Evolutionary conservation across 2,888 invertebrate species (phyloP).

Genomic region (Vannuccia rotundouncinata): DNA sequence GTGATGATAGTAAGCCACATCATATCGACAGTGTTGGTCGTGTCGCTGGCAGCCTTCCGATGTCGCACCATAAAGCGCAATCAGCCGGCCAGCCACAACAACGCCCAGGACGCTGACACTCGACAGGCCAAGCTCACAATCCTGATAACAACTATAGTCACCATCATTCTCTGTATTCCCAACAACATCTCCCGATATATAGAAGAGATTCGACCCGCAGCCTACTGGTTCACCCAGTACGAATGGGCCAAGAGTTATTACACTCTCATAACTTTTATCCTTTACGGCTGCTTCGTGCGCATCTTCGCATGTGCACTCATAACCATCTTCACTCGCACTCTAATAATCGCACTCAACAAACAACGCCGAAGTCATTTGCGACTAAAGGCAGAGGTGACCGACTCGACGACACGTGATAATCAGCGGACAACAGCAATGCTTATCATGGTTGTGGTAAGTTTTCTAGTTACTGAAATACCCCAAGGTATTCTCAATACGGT

Average conservation of each 20-base stretch:
- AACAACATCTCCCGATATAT: neutral
- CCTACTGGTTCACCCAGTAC: constrained; percentile 13
- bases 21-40: constrained; percentile 23
- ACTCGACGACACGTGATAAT: neutral
- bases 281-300: constrained; percentile 33
- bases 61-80: neutral
- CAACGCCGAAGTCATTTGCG: constrained; percentile 17
- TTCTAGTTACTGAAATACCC: constrained; percentile 37
- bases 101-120: neutral
- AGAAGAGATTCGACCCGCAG: neutral
- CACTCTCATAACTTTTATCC: constrained; percentile 19
- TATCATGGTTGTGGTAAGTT: constrained; percentile 35
- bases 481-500: constrained; percentile 34
- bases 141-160: neutral
- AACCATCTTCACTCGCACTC: constrained; percentile 16
- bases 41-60: constrained; percentile 33
- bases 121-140: constrained; percentile 1
- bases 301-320: constrained; percentile 29
- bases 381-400: constrained; percentile 1
- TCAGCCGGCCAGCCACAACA: neutral
- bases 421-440: constrained; percentile 35
- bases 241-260: neutral
- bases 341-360: constrained; percentile 30
- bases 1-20: constrained; percentile 28
- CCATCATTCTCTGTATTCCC: neutral